Conservation (phyloP, 2,113 vertebrate genomes). For the Psephotus haematonotus region DNA sequence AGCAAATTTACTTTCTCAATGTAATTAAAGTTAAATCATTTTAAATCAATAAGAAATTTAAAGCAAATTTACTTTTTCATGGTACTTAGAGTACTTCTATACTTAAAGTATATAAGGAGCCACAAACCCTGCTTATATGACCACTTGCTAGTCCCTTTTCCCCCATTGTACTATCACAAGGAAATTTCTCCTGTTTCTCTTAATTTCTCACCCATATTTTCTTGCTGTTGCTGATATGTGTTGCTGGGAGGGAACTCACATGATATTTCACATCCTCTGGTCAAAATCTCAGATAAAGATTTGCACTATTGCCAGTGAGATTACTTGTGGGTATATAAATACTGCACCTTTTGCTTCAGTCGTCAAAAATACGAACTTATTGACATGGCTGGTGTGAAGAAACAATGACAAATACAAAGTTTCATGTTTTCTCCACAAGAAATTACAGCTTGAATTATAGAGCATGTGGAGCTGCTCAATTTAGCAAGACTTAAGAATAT, state of each 20-base stretch:
- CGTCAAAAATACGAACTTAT: neutral
- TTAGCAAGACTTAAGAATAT: neutral
- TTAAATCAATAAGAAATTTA: neutral
- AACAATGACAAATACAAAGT: neutral
- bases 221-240: neutral
- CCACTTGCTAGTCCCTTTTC: neutral
- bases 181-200: neutral
- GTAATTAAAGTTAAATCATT: neutral
- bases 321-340: neutral
- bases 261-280: neutral
- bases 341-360: neutral
- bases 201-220: neutral
- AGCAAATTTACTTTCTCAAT: neutral
- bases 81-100: neutral
- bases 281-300: neutral
- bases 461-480: neutral
- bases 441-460: neutral
- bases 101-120: neutral
- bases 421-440: neutral
- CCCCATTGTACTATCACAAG: neutral
- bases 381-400: rapidly evolving
- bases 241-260: neutral
- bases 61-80: neutral
- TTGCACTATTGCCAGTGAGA: neutral
- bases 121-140: neutral